Evolutionary conservation across 1,140 invertebrate species (phyloP), one percentile per base, ranked within the genome.

Genomic region (Neuroterus valhalla): DNA sequence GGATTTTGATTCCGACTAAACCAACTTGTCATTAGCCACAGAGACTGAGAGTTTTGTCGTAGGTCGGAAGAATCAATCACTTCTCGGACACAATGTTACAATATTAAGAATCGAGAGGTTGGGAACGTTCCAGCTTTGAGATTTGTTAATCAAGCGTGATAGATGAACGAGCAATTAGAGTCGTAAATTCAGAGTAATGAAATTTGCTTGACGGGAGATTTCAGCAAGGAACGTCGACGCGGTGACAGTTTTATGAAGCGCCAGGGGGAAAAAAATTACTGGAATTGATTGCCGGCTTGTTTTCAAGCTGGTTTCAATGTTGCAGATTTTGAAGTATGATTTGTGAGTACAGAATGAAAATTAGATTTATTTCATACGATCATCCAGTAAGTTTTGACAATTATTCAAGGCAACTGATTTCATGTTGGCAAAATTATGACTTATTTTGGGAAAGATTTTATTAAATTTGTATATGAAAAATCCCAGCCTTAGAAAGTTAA

Each of bases 21-120:
- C 75, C 76, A 77, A 70, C 70, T 46, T 80, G 75, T 83, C 83
- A 84, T 81, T 85, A 82, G 81, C 81, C 78, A 83, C 77, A 80
- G 82, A 76, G 78, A 75, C 72, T 76, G n/a, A n/a, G n/a, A n/a
- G n/a, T n/a, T n/a, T n/a, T n/a, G 76, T 72, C 80, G 79, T 82
- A 84, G 81, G 78, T 83, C 81, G 81, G 44, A 71, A 68, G 69
- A 75, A 67, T 62, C 52, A 62, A 62, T 62, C 26, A 12, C 17
- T 48, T 48, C 4, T 48, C 4, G 52, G 14, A 62, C 10, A 8
- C 8, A 38, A 38, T 38, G 31, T 10, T 38, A 38, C 31, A 38
- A 38, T 38, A 38, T 0, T 62, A 62, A 31, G 23, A 62, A 62
- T 8, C 14, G 14, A 62, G 23, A 62, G 15, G 31, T 1, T 38